These are phyloP conservation scores for Pocillopora meandrina DNA, from an alignment of 92 coral and sea anemone species.

Conservation along the genomic window DNA sequence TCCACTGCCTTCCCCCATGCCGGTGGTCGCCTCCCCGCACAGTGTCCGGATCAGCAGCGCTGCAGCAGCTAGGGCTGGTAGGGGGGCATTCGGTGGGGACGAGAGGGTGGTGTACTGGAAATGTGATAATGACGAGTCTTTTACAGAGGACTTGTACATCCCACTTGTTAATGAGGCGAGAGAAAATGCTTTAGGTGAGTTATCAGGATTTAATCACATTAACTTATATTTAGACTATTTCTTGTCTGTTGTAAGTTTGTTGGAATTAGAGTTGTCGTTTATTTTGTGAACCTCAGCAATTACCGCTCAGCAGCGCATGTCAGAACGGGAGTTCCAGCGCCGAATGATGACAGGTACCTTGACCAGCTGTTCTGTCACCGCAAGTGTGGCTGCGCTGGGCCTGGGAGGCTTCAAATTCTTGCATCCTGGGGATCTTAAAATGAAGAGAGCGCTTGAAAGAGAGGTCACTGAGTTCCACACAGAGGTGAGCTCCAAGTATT, in stretches of 20 bases:
- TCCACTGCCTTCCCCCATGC: conserved; percentile 94
- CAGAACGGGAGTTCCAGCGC: conserved; percentile 81
- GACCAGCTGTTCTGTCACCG: conserved; percentile 88
- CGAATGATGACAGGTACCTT: conserved; percentile 91
- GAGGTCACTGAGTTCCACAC: conserved; percentile 71
- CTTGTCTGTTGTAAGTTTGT: not conserved
- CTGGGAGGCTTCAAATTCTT: conserved; percentile 75
- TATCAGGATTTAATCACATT: not conserved
- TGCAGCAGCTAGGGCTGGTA: conserved; percentile 88
- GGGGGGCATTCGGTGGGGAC: conserved; percentile 94
- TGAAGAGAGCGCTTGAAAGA: conserved; percentile 50
- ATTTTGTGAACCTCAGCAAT: conserved; percentile 56
- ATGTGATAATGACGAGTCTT: conserved; percentile 83
- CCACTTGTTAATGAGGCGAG: conserved; percentile 79
- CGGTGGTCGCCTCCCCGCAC: conserved; percentile 80
- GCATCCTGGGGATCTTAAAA: conserved; percentile 70
- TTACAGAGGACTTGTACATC: conserved; percentile 83
- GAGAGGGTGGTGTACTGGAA: conserved; percentile 99
- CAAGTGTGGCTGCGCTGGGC: conserved; percentile 85
- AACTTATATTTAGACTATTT: not conserved
- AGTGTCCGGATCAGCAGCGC: conserved; percentile 94
- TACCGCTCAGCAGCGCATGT: conserved; percentile 98
- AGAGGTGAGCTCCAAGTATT: conserved; percentile 90
- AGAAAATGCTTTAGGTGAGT: conserved; percentile 92
- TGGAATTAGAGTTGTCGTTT: not conserved